Conservation (phyloP, 2,888 invertebrate species). For the Chloromyia formosa region DNA sequence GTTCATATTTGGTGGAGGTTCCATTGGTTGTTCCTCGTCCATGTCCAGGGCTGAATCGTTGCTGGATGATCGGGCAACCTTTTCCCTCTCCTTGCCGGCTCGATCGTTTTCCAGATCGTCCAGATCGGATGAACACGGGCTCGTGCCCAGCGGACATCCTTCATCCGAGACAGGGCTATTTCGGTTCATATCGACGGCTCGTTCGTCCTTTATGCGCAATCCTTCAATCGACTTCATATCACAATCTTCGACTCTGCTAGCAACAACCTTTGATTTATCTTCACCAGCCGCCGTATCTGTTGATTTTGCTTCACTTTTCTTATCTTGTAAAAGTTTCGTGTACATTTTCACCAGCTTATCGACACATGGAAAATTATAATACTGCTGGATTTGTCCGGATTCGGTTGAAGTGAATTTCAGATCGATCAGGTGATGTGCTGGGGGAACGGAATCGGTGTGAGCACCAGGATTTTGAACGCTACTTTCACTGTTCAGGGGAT, state of each 20-base stretch:
- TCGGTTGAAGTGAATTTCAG: not conserved
- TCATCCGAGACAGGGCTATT: conserved; percentile 60
- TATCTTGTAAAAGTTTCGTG: conserved; percentile 51
- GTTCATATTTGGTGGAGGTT: conserved; percentile 44
- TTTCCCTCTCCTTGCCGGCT: conserved; percentile 54
- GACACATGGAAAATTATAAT: conserved; percentile 52
- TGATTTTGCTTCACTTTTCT: conserved; percentile 45
- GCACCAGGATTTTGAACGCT: too few relatives aligned
- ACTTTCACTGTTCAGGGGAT: too few relatives aligned
- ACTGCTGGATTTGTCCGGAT: conserved; percentile 20
- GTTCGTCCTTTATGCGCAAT: conserved; percentile 28
- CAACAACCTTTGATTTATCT: not conserved
- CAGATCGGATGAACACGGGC: conserved; percentile 59
- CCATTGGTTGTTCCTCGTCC: conserved; percentile 56
- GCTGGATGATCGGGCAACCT: conserved; percentile 61
- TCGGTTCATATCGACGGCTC: conserved; percentile 52
- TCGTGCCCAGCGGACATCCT: conserved; percentile 59
- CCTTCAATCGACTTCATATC: conserved; percentile 28
- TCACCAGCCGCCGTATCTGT: conserved; percentile 49
- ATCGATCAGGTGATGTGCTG: too few relatives aligned
- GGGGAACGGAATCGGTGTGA: too few relatives aligned
- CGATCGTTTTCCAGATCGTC: conserved; percentile 51
- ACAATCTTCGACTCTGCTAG: not conserved
- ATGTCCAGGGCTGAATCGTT: conserved; percentile 62
- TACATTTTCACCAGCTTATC: conserved; percentile 53